Conservation (phyloP, 2,113 vertebrate species). For the Psephotus haematonotus region DNA sequence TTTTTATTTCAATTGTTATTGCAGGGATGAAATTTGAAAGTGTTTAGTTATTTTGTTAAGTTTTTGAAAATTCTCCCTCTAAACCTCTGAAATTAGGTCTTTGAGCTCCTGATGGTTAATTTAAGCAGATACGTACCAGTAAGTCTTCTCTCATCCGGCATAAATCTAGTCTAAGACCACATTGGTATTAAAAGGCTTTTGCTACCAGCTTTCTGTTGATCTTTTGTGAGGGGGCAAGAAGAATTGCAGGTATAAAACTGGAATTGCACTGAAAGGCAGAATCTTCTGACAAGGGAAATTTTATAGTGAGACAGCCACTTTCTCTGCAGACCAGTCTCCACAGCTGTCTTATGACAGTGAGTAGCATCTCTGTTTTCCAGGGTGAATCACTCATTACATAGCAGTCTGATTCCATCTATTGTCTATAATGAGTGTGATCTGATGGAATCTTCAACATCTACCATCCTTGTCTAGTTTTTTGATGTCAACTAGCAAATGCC, state of each 20-base stretch:
- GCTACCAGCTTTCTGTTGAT: neutral
- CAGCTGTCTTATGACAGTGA: neutral
- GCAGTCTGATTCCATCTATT: neutral
- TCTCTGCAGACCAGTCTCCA: neutral
- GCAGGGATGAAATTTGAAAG: neutral
- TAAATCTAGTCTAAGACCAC: neutral
- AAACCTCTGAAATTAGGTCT: neutral
- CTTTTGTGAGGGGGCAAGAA: neutral
- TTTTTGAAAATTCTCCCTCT: neutral
- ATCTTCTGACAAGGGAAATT: neutral
- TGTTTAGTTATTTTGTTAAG: neutral
- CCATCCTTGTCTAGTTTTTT: neutral
- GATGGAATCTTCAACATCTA: neutral
- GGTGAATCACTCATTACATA: neutral
- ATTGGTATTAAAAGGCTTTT: neutral
- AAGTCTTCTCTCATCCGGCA: neutral
- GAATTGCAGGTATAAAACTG: neutral
- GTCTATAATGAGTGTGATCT: too few relatives aligned
- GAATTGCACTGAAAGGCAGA: neutral
- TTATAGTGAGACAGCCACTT: neutral
- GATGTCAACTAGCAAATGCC: neutral
- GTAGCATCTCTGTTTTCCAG: neutral
- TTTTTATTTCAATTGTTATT: neutral
- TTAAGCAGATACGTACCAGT: accelerated
- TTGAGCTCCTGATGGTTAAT: neutral